These are phyloP conservation scores for Trochalopteron elliotii DNA, from an alignment of 2,113 vertebrate species.

Conservation along the genomic window DNA sequence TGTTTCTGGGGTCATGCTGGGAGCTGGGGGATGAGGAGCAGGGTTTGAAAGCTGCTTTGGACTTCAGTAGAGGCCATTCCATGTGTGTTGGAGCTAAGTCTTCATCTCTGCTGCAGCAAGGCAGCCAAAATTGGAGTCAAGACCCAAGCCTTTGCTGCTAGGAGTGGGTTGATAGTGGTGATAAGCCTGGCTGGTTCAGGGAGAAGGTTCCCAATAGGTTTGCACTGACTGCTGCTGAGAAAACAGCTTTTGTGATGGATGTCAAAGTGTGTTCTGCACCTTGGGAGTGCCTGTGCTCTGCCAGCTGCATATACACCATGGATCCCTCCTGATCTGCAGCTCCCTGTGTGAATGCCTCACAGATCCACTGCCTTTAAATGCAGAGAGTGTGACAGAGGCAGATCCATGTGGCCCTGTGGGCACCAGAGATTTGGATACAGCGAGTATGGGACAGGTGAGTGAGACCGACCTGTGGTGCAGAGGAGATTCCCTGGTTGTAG, in stretches of 20 bases:
- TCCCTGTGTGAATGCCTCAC: not conserved
- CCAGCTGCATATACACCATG: not conserved
- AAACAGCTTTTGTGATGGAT: not conserved
- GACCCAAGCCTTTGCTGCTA: not conserved
- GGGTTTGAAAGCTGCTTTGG: not conserved
- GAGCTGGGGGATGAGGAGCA: not conserved
- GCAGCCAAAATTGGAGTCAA: not conserved
- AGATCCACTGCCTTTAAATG: not conserved
- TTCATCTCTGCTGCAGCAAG: not conserved
- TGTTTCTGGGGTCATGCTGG: not conserved
- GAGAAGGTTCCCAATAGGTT: not conserved
- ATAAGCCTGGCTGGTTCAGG: not conserved
- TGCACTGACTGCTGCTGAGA: not conserved
- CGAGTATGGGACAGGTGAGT: accelerated
- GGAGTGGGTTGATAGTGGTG: not conserved
- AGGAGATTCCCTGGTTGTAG: not conserved
- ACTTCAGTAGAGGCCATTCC: not conserved
- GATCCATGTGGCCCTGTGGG: accelerated
- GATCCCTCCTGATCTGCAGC: not conserved
- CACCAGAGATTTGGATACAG: not conserved
- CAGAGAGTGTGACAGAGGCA: not conserved
- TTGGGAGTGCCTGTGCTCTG: not conserved
- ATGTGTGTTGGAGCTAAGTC: not conserved
- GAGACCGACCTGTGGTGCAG: accelerated
- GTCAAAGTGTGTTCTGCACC: not conserved